Percentiles rank a stretch among this genome's conserved stretches.
These are phyloP conservation scores for Stegophylla sp. DNA, from an alignment of 2,888 invertebrate genomes.

Conservation along the genomic window DNA sequence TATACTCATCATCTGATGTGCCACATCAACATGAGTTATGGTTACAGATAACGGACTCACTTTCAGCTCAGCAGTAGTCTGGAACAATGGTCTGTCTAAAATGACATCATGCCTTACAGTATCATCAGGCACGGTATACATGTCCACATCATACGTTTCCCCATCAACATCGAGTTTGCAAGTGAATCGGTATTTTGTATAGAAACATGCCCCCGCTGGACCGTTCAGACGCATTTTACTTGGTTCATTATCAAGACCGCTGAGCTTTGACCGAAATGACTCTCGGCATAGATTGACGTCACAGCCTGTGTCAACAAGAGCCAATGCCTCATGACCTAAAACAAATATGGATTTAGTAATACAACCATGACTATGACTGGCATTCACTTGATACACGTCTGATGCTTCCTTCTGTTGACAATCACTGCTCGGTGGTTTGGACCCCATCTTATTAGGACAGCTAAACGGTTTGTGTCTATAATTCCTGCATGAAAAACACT, in stretches of 20 bases:
- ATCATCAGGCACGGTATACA: not conserved
- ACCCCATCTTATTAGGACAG: not conserved
- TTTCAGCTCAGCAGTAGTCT: not conserved
- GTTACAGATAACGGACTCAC: not conserved
- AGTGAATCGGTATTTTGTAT: not conserved
- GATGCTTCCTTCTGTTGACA: too few species aligned
- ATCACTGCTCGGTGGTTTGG: too few species aligned
- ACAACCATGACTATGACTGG: not conserved
- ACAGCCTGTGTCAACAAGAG: not conserved
- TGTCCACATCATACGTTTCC: not conserved
- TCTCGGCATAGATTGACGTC: not conserved
- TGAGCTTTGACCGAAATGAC: not conserved
- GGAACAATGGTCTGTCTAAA: not conserved
- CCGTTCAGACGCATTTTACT: not conserved
- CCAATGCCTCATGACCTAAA: not conserved
- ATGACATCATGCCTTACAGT: not conserved
- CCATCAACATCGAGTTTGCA: not conserved
- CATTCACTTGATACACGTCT: not conserved
- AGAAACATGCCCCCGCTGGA: not conserved
- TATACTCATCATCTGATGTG: constrained; percentile 8
- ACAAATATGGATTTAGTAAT: not conserved
- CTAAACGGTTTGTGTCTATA: constrained; percentile 62
- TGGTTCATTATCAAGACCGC: not conserved
- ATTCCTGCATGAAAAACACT: constrained; percentile 63
- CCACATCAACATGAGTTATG: not conserved